phyloP scores from a whole-genome alignment of 2,797 vertebrate species.

The Poliocrania exsul region DNA sequence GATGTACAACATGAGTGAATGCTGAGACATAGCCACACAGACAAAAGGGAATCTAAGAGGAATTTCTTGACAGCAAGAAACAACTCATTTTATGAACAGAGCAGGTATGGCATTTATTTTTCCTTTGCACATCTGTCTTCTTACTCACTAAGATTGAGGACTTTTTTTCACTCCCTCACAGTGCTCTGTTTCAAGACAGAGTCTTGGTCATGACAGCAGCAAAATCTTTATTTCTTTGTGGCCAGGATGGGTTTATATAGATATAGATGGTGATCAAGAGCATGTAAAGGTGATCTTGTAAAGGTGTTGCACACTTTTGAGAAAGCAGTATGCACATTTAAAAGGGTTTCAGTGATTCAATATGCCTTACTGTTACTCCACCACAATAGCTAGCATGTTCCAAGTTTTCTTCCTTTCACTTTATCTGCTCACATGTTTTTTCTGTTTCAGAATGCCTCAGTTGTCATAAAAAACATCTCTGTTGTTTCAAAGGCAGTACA shows the following conservation, averaged over 20 bases:
- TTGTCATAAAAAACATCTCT: background rate
- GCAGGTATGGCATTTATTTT: conserved; percentile 38
- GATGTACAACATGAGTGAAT: background rate
- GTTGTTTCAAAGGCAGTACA: background rate
- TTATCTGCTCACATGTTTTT: background rate
- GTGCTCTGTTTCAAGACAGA: background rate
- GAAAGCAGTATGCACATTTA: fast-evolving
- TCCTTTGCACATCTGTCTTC: background rate
- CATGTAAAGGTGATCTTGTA: background rate
- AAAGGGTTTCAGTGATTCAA: background rate
- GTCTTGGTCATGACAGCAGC: background rate
- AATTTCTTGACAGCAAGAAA: background rate
- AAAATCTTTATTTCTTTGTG: background rate
- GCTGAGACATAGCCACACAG: background rate
- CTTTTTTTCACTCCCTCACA: background rate
- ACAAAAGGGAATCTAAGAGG: background rate
- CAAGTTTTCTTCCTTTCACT: background rate
- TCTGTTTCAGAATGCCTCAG: background rate
- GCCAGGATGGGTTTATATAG: background rate
- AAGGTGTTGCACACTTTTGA: fast-evolving
- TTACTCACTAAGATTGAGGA: background rate
- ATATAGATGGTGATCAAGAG: background rate
- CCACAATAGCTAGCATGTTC: background rate
- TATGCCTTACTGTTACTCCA: background rate
- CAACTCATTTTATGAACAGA: background rate